These are phyloP conservation scores for Pelochelys cantorii DNA, from an alignment of 2,797 vertebrate species.

Conservation along the genomic window DNA sequence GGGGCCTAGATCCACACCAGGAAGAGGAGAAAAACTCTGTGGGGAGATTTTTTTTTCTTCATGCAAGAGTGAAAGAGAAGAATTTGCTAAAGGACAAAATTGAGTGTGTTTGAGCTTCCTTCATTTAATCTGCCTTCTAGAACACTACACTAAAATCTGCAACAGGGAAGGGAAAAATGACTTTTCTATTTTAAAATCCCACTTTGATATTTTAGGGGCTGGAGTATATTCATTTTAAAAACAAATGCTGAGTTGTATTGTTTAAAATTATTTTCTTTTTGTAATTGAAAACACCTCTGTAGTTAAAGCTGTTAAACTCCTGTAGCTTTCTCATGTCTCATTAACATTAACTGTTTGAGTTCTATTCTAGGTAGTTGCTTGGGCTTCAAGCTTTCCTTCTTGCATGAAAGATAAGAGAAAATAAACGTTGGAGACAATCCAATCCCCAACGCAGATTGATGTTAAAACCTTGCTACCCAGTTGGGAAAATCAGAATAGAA, in stretches of 20 bases:
- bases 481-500: slow-evolving; percentile 70
- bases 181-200: slow-evolving; percentile 85
- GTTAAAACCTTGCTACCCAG: slow-evolving; percentile 63
- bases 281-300: slow-evolving; percentile 91
- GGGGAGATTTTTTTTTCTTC: slow-evolving; percentile 97
- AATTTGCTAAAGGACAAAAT: slow-evolving; percentile 99
- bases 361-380: slow-evolving; percentile 72
- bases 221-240: slow-evolving; percentile 75
- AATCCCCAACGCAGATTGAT: slow-evolving; percentile 59
- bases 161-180: slow-evolving; percentile 78
- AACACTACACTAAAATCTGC: slow-evolving; percentile 88
- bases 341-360: slow-evolving; percentile 82
- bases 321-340: slow-evolving; percentile 75
- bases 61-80: slow-evolving; percentile 99
- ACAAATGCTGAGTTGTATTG: slow-evolving; percentile 67
- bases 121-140: slow-evolving; percentile 94
- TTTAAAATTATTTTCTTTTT: slow-evolving; percentile 82
- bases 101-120: slow-evolving; percentile 93
- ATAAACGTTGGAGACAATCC: slow-evolving; percentile 77
- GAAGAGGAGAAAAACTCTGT: slow-evolving; percentile 99
- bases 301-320: slow-evolving; percentile 78
- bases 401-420: slow-evolving; percentile 80
- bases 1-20: slow-evolving; percentile 99
- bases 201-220: slow-evolving; percentile 81
- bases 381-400: slow-evolving; percentile 56